phyloP scores from a whole-genome alignment of 2,113 vertebrate genomes.

The Mobula birostris region DNA sequence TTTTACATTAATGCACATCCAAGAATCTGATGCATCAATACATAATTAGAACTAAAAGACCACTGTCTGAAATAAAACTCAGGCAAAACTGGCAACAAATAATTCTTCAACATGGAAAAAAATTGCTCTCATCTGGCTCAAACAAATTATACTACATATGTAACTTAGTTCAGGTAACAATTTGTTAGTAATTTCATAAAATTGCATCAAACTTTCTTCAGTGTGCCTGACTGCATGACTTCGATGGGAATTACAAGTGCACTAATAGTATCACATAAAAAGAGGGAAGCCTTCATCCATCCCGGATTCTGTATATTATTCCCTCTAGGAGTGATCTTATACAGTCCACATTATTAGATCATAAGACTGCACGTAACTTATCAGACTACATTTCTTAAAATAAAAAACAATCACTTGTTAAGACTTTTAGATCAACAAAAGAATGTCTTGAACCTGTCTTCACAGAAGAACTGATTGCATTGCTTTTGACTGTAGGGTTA shows the following conservation, averaged over 20 bases:
- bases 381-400: background rate
- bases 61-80: background rate
- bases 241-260: background rate
- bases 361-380: background rate
- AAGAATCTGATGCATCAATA: background rate
- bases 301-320: background rate
- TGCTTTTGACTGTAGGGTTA: background rate
- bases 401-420: background rate
- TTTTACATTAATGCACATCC: background rate
- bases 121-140: background rate
- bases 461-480: background rate
- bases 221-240: background rate
- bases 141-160: background rate
- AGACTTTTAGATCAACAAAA: background rate
- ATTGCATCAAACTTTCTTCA: background rate
- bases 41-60: background rate
- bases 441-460: too few relatives aligned
- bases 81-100: background rate
- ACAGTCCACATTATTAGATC: background rate
- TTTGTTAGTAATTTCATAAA: background rate
- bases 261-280: background rate
- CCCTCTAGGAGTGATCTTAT: background rate
- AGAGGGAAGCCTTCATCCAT: background rate
- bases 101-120: too few relatives aligned
- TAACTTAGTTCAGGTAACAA: background rate